These are phyloP conservation scores for Fopius arisanus DNA, from an alignment of 1,140 invertebrate species.

Conservation along the genomic window DNA sequence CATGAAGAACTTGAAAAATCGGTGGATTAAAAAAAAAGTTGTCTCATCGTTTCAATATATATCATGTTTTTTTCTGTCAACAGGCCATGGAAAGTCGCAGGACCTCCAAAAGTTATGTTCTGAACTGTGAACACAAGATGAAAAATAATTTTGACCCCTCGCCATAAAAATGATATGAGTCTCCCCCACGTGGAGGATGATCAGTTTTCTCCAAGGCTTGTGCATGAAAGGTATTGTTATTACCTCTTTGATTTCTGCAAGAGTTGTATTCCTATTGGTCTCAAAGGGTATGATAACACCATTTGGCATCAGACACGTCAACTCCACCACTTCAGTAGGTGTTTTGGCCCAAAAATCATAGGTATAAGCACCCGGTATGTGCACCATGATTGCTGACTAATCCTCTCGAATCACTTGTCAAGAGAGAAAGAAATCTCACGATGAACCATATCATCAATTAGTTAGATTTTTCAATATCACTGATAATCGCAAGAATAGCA, in stretches of 20 bases:
- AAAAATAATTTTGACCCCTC: too few relatives aligned
- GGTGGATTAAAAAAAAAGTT: too few relatives aligned
- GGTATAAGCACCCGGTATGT: conserved; percentile 69
- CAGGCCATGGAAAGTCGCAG: too few relatives aligned
- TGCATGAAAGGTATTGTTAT: too few relatives aligned
- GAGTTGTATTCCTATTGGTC: conserved; percentile 75
- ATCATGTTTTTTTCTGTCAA: too few relatives aligned
- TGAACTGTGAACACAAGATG: too few relatives aligned
- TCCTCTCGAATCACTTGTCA: neutral
- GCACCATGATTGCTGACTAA: conserved; percentile 68
- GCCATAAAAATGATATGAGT: too few relatives aligned
- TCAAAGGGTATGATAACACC: conserved; percentile 78
- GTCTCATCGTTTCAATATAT: too few relatives aligned
- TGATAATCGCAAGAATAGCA: conserved; percentile 18
- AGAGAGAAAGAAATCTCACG: neutral
- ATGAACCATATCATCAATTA: conserved; percentile 18
- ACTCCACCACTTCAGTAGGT: conserved; percentile 70
- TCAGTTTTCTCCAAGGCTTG: too few relatives aligned
- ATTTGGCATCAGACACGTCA: conserved; percentile 87
- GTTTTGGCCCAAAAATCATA: conserved; percentile 72
- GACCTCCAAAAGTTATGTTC: too few relatives aligned
- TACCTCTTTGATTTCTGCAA: conserved; percentile 88
- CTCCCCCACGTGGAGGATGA: too few relatives aligned
- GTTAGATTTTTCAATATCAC: neutral
- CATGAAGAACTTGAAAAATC: too few relatives aligned